Evolutionary conservation across 2,888 invertebrate species (phyloP), one percentile per base, ranked within the genome.

Genomic region (Ophraella communa): DNA sequence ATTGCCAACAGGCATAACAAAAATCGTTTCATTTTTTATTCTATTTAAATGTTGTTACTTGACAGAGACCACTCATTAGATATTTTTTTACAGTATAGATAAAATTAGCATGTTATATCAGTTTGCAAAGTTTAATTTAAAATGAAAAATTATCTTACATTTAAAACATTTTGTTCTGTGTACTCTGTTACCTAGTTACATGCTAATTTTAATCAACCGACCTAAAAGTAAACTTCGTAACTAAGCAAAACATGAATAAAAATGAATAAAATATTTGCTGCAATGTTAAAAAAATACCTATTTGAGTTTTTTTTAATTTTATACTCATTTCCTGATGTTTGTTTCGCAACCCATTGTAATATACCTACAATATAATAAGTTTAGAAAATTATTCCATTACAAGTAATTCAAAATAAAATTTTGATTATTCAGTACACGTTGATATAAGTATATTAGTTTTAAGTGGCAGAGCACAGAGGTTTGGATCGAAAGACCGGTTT

Each of bases 401-500:
- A 39, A 14, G 39, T 39, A 39, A 39, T 17, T 17, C 39, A 17
- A 39, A 39, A 39, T 39, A 39, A 39, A 14, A 39, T 39, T 39
- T 39, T 39, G 39, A 39, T 14, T 39, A 39, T 39, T 39, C 39
- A 20, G 30, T 33, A 33, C 20, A 27, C 44, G 44, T 42, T 56
- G 27, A 39, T 44, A 42, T 47, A 7, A 57, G 55, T 33, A 18
- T 23, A 33, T 57, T 57, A 57, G 47, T 57, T 57, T 57, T 57
- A 57, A 57, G 57, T 39, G 27, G 44, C 27, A 56, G 27, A 56
- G 56, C 52, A 52, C 20, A 27, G 53, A 60, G 60, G 60, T 60
- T 60, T 53, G 60, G 52, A 53, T 53, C 44, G 60, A 60, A 44
- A 56, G 56, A 59, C 60, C 60, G 60, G 60, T 60, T 60, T 60